These are phyloP conservation scores for Gallinago jamesoni DNA, from an alignment of 2,113 vertebrate genomes.

Conservation along the genomic window DNA sequence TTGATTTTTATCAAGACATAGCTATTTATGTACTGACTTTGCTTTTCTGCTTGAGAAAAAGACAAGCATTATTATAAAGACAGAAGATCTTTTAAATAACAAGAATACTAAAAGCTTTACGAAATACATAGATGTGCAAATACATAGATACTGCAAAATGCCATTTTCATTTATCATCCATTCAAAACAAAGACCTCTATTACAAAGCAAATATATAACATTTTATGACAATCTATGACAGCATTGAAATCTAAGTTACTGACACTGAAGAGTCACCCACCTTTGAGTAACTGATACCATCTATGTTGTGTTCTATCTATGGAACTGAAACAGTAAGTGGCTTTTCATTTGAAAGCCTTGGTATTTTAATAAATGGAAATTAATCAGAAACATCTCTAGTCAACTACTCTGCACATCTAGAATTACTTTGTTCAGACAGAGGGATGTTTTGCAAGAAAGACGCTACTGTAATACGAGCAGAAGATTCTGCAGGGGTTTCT, in stretches of 20 bases:
- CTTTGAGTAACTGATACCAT: background rate
- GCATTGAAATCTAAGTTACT: background rate
- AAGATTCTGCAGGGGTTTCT: background rate
- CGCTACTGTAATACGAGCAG: background rate
- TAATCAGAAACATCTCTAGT: background rate
- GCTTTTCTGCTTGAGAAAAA: background rate
- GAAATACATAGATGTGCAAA: background rate
- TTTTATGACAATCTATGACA: background rate
- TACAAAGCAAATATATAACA: background rate
- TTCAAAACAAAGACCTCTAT: background rate
- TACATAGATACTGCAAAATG: background rate
- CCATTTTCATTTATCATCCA: background rate
- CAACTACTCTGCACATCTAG: background rate
- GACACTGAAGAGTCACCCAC: background rate
- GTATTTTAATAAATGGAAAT: background rate
- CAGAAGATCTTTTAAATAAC: background rate
- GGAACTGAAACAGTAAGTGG: background rate
- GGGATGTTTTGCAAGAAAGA: background rate
- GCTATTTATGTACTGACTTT: background rate
- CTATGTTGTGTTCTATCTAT: rapidly evolving
- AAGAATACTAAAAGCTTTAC: background rate
- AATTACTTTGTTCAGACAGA: background rate
- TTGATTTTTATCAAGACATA: background rate
- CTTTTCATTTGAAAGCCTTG: background rate
- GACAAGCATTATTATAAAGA: background rate